A percentile compares a stretch with the other conserved stretches of the same genome.
Evolutionary conservation across 2,797 vertebrate genomes (phyloP).

Genomic region (Notamacropus eugenii): DNA sequence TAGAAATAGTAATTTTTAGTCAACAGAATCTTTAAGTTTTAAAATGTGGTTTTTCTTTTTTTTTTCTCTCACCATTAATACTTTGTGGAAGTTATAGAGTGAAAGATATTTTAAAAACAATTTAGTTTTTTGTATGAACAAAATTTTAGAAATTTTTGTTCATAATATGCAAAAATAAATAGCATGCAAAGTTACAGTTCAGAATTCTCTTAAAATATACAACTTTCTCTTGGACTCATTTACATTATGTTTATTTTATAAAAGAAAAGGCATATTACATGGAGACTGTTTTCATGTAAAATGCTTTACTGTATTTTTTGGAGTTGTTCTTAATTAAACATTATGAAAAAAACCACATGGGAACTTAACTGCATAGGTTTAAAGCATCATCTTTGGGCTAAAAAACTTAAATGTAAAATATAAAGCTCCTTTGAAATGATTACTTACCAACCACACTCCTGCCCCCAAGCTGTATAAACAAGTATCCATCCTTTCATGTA

Average conservation of each 20-base stretch:
- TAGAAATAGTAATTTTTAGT: slow-evolving; percentile 42
- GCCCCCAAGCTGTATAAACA: background rate
- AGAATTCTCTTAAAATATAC: background rate
- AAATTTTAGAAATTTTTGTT: slow-evolving; percentile 21
- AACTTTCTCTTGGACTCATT: slow-evolving; percentile 41
- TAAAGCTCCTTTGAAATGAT: slow-evolving; percentile 36
- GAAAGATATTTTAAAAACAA: background rate
- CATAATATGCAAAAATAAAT: background rate
- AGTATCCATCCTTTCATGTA: slow-evolving; percentile 1
- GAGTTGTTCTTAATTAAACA: slow-evolving; percentile 47
- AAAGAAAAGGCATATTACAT: background rate
- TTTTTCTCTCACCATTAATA: background rate
- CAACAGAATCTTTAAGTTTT: slow-evolving; percentile 15
- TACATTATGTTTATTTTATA: slow-evolving; percentile 53
- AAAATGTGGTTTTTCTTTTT: slow-evolving; percentile 34
- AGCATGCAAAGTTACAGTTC: background rate
- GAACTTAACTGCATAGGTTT: background rate
- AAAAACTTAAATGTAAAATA: slow-evolving; percentile 14
- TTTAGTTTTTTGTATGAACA: background rate
- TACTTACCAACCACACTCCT: slow-evolving; percentile 26
- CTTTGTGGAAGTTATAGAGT: slow-evolving; percentile 1
- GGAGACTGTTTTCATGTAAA: slow-evolving; percentile 20
- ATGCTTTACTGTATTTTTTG: slow-evolving; percentile 38
- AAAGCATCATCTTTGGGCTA: slow-evolving; percentile 40
- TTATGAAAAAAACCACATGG: background rate